Percentiles rank a stretch among this genome's conserved stretches.
These are phyloP conservation scores for Vidua macroura DNA, from an alignment of 2,113 vertebrate species.

Conservation along the genomic window DNA sequence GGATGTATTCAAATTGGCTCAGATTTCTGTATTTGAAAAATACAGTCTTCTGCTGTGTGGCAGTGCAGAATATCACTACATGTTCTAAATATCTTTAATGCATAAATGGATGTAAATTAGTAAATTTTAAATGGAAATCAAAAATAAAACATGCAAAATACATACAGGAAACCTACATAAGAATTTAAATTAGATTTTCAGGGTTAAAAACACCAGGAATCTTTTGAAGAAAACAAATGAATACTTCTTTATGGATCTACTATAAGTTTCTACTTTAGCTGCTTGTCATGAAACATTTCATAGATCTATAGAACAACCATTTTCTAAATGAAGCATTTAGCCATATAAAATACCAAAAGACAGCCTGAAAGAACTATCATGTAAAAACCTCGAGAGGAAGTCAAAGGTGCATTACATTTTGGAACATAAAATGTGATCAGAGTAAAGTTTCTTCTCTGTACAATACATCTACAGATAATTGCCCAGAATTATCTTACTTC, in stretches of 20 bases:
- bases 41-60: background rate
- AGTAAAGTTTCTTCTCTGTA: background rate
- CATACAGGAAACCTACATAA: background rate
- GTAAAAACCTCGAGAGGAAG: background rate
- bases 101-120: background rate
- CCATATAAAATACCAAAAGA: background rate
- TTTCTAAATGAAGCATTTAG: background rate
- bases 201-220: background rate
- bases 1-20: background rate
- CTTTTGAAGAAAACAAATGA: background rate
- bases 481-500: background rate
- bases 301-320: background rate
- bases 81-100: background rate
- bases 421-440: background rate
- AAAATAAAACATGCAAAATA: background rate
- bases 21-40: background rate
- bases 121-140: background rate
- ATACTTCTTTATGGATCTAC: background rate
- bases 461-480: background rate
- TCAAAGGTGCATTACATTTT: background rate
- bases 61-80: background rate
- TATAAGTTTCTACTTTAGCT: background rate
- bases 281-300: background rate
- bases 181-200: background rate
- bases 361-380: background rate